Conservation (phyloP, 2,888 invertebrate genomes). For the Rhaphigaster nebulosa region DNA sequence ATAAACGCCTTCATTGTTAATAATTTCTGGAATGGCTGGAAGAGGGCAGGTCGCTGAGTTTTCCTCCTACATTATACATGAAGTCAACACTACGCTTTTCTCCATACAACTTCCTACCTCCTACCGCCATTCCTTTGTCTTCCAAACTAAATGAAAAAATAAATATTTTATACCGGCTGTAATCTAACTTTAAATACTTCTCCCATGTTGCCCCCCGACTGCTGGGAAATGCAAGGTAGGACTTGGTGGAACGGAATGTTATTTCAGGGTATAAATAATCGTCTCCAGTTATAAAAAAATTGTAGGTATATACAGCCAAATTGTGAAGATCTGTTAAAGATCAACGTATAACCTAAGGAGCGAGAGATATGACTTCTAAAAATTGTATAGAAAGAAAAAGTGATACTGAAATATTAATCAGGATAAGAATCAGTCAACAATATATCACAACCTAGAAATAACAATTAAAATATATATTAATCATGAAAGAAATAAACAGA, state of each 20-base stretch:
- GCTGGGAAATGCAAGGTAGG: neutral
- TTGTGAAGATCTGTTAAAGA: too few species aligned
- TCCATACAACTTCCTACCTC: conserved; percentile 27
- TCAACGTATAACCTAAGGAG: too few species aligned
- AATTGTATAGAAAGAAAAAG: too few species aligned
- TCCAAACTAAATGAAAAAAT: conserved; percentile 42
- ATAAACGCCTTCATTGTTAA: conserved; percentile 49
- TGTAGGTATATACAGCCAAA: neutral
- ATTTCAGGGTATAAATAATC: neutral
- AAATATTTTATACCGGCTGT: conserved; percentile 35
- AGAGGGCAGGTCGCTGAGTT: neutral
- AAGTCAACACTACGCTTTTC: conserved; percentile 42
- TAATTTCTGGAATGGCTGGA: neutral
- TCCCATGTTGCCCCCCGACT: neutral
- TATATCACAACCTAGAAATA: too few species aligned
- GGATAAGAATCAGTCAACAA: too few species aligned
- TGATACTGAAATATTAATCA: too few species aligned
- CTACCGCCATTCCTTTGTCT: conserved; percentile 29
- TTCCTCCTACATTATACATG: conserved; percentile 23
- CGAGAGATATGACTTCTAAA: too few species aligned
- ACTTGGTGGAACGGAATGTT: neutral
- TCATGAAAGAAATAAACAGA: too few species aligned
- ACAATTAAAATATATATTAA: too few species aligned
- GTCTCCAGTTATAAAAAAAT: neutral
- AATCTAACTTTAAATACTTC: conserved; percentile 47